phyloP scores from a whole-genome alignment of 1,140 invertebrate genomes.

The Homalodisca vitripennis region DNA sequence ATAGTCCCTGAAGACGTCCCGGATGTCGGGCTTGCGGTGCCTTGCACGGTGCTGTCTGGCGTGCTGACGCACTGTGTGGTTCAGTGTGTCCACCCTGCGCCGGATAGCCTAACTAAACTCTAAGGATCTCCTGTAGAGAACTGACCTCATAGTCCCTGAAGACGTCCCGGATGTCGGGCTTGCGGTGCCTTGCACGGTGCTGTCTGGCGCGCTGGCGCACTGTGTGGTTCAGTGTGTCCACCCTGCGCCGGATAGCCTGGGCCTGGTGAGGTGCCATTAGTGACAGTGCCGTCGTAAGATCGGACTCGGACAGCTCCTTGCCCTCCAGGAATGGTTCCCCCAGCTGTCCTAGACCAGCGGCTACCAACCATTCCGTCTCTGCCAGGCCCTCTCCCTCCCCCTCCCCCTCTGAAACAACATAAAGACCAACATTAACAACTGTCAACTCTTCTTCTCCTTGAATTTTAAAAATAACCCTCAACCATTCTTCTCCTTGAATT shows the following conservation, averaged over 20 bases:
- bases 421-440: too few relatives aligned
- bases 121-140: conserved; percentile 9
- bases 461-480: too few relatives aligned
- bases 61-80: conserved; percentile 70
- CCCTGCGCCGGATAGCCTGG: conserved; percentile 72
- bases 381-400: conserved; percentile 52
- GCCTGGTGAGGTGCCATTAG: conserved; percentile 64
- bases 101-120: conserved; percentile 64
- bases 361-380: conserved; percentile 58
- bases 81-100: conserved; percentile 70
- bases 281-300: conserved; percentile 56
- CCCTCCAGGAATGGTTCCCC: conserved; percentile 59
- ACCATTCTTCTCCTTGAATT: too few relatives aligned
- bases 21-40: conserved; percentile 66
- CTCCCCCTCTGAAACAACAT: conserved; percentile 17
- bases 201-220: conserved; percentile 65
- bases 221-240: conserved; percentile 74
- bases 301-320: conserved; percentile 57
- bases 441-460: too few relatives aligned
- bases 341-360: conserved; percentile 58
- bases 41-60: conserved; percentile 60
- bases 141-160: conserved; percentile 74
- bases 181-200: conserved; percentile 58
- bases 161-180: conserved; percentile 76
- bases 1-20: conserved; percentile 75